Base-by-base conservation (phyloP, 2,113 vertebrate species). In the Tragulus kanchil region DNA sequence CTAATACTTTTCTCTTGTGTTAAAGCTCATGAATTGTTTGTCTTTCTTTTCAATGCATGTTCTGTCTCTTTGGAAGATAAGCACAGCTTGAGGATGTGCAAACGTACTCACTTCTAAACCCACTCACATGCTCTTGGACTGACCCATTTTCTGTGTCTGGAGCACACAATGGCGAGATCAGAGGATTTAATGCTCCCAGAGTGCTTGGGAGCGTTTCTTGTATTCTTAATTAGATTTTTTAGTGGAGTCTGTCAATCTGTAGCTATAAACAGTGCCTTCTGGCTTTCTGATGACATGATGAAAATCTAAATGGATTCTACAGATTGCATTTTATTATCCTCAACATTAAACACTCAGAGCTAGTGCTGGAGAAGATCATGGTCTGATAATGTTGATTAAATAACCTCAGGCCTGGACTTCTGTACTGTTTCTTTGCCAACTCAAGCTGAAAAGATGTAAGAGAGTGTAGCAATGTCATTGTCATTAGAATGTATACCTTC, bases 221-320 rank as follows among this genome's bases (percentile, higher is more conserved):
- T 93, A 94, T 88, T 96, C 90, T 93, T 97, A 97, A 97, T 96
- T 97, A 96, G 94, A 79, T 89, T 97, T 58, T 71, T 78, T 14
- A 56, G 59, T 87, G 75, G 78, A 90, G 62, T 77, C 96, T 97
- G 79, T 98, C 96, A 95, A 93, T 98, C 93, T 94, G 84, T 90
- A 87, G 84, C 92, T 97, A 95, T 96, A 98, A 98, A 97, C 96
- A 96, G 95, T 1, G 16, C 93, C 95, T 98, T 97, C 96, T 98
- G 96, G 86, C 89, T 97, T 98, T 98, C 96, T 97, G 95, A 97
- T 98, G 96, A 97, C 96, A 93, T 13, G 67, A 85, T 89, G 92
- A 97, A 97, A 97, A 97, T 97, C 95, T 96, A 97, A 97, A 97
- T 97, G 97, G 87, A 82, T 97, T 94, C 95, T 97, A 81, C 97